Percentiles rank a stretch among this genome's conserved stretches.
phyloP scores from a whole-genome alignment of 35 echinoderm and acorn worm species.

The Diadema setosum region DNA sequence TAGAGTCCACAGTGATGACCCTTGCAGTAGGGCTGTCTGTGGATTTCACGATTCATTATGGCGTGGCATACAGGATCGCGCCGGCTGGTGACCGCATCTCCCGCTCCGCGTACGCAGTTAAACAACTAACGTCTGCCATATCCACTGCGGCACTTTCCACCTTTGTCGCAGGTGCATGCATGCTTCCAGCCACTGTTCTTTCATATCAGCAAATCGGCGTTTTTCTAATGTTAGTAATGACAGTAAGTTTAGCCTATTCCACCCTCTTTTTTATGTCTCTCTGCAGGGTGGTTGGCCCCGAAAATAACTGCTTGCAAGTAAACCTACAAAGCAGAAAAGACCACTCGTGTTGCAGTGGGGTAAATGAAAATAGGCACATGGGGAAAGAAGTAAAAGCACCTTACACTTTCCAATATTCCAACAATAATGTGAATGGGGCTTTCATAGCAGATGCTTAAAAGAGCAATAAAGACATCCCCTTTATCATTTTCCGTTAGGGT shows the following conservation, averaged over 20 bases:
- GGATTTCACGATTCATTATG: conserved; percentile 83
- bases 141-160: conserved; percentile 64
- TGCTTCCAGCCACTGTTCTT: conserved; percentile 64
- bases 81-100: conserved; percentile 15
- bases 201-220: conserved; percentile 55
- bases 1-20: conserved; percentile 60
- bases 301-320: neutral
- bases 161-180: conserved; percentile 46
- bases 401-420: no score
- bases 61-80: conserved; percentile 48
- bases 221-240: conserved; percentile 70
- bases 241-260: conserved; percentile 38
- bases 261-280: conserved; percentile 61
- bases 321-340: neutral
- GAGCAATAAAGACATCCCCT: no score
- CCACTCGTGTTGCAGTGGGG: neutral
- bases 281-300: conserved; percentile 21
- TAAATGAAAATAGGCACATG: no score
- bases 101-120: conserved; percentile 9
- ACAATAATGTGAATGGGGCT: no score
- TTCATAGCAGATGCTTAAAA: no score
- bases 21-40: conserved; percentile 70
- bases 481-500: no score
- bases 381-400: no score
- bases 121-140: conserved; percentile 41